Percentiles rank a stretch among this genome's conserved stretches.
These are phyloP conservation scores for Mungos mungo DNA, from an alignment of 2,113 vertebrate genomes.

Conservation along the genomic window DNA sequence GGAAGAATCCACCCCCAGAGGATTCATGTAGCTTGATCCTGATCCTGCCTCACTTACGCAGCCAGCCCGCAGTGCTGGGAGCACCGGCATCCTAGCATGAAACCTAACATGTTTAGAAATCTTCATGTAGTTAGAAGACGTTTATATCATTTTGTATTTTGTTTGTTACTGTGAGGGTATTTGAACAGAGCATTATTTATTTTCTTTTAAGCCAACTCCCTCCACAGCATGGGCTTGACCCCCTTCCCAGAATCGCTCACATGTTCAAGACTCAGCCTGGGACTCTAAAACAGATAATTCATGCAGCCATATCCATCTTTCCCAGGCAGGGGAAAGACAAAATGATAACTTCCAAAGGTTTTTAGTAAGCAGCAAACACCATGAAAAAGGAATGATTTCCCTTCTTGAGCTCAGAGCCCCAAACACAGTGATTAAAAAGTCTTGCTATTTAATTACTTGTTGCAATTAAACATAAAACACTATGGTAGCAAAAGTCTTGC, in stretches of 20 bases:
- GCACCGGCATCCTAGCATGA: background rate
- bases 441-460: background rate
- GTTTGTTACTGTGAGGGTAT: background rate
- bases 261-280: background rate
- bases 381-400: background rate
- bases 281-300: background rate
- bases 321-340: background rate
- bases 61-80: background rate
- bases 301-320: background rate
- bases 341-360: background rate
- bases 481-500: background rate
- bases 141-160: conserved; percentile 5
- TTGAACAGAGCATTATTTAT: background rate
- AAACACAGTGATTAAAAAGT: background rate
- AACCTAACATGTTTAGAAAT: background rate
- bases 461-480: conserved; percentile 18
- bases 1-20: background rate
- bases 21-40: background rate
- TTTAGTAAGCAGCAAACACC: background rate
- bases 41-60: background rate
- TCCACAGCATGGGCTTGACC: background rate
- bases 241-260: background rate
- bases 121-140: background rate
- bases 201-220: background rate
- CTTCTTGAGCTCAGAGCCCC: background rate